A percentile compares a stretch with the other conserved stretches of the same genome.
These are phyloP conservation scores for Gymnoscelis rufifasciata DNA, from an alignment of 2,888 invertebrate species.

Conservation along the genomic window DNA sequence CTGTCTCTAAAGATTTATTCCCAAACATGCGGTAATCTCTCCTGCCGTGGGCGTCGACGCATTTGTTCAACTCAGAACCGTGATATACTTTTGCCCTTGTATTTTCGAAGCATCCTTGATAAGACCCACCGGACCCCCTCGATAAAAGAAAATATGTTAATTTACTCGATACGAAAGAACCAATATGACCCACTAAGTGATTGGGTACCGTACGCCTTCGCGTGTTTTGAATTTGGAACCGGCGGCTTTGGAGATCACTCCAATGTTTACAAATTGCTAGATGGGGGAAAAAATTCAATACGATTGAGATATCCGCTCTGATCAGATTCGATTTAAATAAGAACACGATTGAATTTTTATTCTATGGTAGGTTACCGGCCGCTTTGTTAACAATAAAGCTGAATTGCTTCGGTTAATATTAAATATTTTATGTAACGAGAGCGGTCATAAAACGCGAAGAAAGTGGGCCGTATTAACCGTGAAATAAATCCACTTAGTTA, in stretches of 20 bases:
- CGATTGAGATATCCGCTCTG: slow-evolving; percentile 55
- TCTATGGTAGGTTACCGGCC: slow-evolving; percentile 17
- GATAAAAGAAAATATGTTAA: slow-evolving; percentile 79
- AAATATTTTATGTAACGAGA: slow-evolving; percentile 35
- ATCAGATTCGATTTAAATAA: slow-evolving; percentile 47
- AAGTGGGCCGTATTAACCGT: slow-evolving; percentile 60
- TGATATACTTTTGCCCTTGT: slow-evolving; percentile 55
- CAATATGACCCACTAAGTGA: slow-evolving; percentile 77
- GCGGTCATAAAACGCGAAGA: slow-evolving; percentile 42
- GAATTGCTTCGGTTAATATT: slow-evolving; percentile 35
- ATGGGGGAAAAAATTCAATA: slow-evolving; percentile 46
- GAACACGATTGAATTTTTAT: slow-evolving; percentile 34
- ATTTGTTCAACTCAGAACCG: slow-evolving; percentile 59
- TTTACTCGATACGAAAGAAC: slow-evolving; percentile 60
- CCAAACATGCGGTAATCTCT: slow-evolving; percentile 70
- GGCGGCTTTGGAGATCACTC: slow-evolving; percentile 47
- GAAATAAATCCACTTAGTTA: slow-evolving; percentile 64
- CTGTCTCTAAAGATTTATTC: slow-evolving; percentile 72
- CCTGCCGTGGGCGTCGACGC: slow-evolving; percentile 67
- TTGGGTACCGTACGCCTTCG: slow-evolving; percentile 65
- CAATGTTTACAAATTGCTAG: slow-evolving; percentile 73
- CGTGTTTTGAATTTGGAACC: slow-evolving; percentile 70
- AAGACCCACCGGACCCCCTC: slow-evolving; percentile 59
- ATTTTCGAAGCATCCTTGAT: slow-evolving; percentile 68
- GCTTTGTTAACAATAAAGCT: slow-evolving; percentile 33